Evolutionary conservation across 2,888 invertebrate genomes (phyloP), one percentile per base, ranked within the genome.

Genomic region (Agelastica alni): DNA sequence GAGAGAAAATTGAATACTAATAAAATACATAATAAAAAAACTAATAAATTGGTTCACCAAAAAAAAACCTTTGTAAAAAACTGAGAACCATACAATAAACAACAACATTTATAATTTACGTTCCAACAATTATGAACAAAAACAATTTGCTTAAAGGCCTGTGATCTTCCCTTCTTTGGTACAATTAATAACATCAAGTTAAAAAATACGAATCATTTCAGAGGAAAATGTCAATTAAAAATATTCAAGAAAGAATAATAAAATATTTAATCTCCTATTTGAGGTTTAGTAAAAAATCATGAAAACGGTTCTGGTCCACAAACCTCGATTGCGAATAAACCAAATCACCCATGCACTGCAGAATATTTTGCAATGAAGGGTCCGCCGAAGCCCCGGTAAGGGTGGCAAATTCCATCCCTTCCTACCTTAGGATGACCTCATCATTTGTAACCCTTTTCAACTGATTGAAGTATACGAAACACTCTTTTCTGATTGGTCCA

Each of bases 391-490:
- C 37, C 18, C 20, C 37, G 16, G 26, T 18, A 43, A 47, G 52
- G 52, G 56, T 53, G 56, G 52, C 37, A 18, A 52, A 47, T 43
- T 47, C 56, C 59, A 59, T 39, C 64, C 63, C 62, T 60, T 58
- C 61, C 61, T 63, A 61, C 60, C 60, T 65, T 61, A 53, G 65
- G 69, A 70, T 73, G 72, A 72, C 71, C 73, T 73, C 73, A 71
- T 72, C 73, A 68, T 65, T 70, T 69, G 65, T 62, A 67, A 69
- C 70, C 73, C 71, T 68, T 70, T 68, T 54, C 64, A 59, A 57
- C 68, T 69, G 71, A 73, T 73, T 72, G 73, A 71, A 70, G 70
- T 70, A 66, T 65, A 68, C 69, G 71, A 71, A 72, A 70, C 70
- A 70, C 69, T 67, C 65, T 61, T 68, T 60, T 61, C 57, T 60